Evolutionary conservation across 2,797 vertebrate genomes (phyloP).

Genomic region (Danio tinwini): DNA sequence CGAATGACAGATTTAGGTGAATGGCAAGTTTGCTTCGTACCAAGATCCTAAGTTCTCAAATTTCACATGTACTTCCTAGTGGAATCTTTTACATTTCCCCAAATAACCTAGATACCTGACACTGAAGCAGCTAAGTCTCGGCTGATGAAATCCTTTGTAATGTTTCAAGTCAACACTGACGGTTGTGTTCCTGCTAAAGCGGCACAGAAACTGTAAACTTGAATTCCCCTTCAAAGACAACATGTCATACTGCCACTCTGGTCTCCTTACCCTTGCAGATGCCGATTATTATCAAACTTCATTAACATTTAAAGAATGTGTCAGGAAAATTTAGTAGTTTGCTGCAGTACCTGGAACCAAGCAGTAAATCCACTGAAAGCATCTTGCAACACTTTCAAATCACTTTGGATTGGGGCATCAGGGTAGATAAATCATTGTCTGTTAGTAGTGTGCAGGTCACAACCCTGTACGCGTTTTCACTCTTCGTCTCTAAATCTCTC

Average conservation of each 20-base stretch:
- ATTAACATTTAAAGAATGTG: constrained; percentile 56
- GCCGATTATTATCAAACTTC: background rate
- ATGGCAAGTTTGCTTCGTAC: background rate
- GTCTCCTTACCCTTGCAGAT: background rate
- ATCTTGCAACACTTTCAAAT: constrained; percentile 21
- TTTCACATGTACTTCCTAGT: background rate
- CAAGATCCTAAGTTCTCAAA: background rate
- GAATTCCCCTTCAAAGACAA: constrained; percentile 4
- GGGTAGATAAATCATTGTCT: constrained; percentile 53
- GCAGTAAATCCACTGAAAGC: constrained; percentile 29
- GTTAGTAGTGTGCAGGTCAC: constrained; percentile 16
- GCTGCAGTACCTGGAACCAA: constrained; percentile 8
- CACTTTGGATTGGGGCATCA: constrained; percentile 33
- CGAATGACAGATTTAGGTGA: constrained; percentile 8
- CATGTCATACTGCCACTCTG: background rate
- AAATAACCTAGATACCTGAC: constrained; percentile 24
- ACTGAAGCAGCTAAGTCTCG: background rate
- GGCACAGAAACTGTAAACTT: background rate
- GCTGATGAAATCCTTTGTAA: constrained; percentile 49
- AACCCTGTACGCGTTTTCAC: background rate
- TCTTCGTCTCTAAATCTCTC: constrained; percentile 17
- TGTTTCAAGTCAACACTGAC: constrained; percentile 10
- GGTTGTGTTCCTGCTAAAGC: background rate
- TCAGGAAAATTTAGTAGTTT: constrained; percentile 26
- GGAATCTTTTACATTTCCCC: background rate